Conservation (phyloP, 2,797 vertebrate species). For the Enteromius mattozi region DNA sequence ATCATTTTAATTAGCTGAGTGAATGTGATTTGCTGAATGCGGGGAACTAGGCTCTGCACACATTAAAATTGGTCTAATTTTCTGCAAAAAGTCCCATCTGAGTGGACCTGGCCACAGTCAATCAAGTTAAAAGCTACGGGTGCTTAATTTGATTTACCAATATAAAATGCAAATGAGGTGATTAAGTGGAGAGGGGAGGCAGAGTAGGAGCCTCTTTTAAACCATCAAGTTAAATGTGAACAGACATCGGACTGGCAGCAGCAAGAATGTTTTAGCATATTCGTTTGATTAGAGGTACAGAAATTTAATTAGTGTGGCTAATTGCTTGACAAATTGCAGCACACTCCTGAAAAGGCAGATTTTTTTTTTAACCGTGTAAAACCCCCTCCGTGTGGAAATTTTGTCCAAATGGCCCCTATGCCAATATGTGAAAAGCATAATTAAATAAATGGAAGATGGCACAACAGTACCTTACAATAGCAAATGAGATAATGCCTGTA, state of each 20-base stretch:
- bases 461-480: constrained; percentile 91
- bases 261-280: constrained; percentile 98
- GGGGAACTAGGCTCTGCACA: constrained; percentile 84
- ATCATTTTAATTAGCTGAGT: constrained; percentile 99
- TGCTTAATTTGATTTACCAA: constrained; percentile 99
- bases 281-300: constrained; percentile 97
- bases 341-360: constrained; percentile 87
- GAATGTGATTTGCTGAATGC: constrained; percentile 93
- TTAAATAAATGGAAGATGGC: constrained; percentile 98
- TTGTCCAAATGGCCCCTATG: constrained; percentile 87
- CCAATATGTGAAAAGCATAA: constrained; percentile 95
- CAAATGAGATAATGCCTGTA: constrained; percentile 91
- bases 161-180: constrained; percentile 99
- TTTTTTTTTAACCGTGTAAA: constrained; percentile 77
- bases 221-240: constrained; percentile 98
- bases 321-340: constrained; percentile 98
- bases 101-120: constrained; percentile 96
- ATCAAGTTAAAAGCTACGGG: constrained; percentile 99
- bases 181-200: constrained; percentile 98
- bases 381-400: constrained; percentile 77
- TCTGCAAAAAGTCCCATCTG: constrained; percentile 96
- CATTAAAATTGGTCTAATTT: constrained; percentile 99
- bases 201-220: constrained; percentile 93
- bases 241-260: constrained; percentile 94
- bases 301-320: constrained; percentile 97